These are phyloP conservation scores for Spheniscus mendiculus DNA, from an alignment of 2,113 vertebrate species.

Conservation along the genomic window DNA sequence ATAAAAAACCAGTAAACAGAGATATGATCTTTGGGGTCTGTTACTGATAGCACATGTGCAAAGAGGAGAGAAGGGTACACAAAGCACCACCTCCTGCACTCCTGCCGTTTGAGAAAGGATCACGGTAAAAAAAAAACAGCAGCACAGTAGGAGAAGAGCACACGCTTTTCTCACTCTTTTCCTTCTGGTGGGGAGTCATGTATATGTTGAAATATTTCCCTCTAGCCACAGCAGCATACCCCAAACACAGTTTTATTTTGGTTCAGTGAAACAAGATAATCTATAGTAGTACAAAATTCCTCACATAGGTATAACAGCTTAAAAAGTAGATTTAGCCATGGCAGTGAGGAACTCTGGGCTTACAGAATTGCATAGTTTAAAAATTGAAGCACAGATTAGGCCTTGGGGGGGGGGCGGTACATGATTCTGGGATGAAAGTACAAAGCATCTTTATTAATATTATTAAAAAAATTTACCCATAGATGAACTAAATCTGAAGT, in stretches of 20 bases:
- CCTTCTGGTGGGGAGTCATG: background rate
- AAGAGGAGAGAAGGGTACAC: background rate
- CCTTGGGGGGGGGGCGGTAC: background rate
- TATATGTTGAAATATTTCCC: background rate
- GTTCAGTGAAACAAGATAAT: background rate
- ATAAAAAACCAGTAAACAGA: background rate
- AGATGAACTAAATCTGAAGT: slow-evolving; percentile 1
- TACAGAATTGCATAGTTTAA: background rate
- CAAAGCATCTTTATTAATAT: slow-evolving; percentile 14
- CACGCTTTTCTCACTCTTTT: background rate
- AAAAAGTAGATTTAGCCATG: background rate
- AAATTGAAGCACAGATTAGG: background rate
- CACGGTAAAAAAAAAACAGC: fast-evolving
- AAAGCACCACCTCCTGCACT: background rate
- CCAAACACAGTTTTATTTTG: background rate
- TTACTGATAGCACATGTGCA: background rate
- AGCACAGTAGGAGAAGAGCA: fast-evolving
- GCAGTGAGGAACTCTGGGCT: background rate
- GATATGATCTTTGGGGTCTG: background rate
- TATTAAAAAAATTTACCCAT: background rate
- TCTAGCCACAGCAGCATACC: background rate
- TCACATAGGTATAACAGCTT: background rate
- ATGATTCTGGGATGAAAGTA: background rate
- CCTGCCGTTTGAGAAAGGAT: background rate
- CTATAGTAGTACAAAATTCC: background rate